Evolutionary conservation across 2,113 vertebrate genomes (phyloP), one percentile per base, ranked within the genome.

Genomic region (human): DNA sequence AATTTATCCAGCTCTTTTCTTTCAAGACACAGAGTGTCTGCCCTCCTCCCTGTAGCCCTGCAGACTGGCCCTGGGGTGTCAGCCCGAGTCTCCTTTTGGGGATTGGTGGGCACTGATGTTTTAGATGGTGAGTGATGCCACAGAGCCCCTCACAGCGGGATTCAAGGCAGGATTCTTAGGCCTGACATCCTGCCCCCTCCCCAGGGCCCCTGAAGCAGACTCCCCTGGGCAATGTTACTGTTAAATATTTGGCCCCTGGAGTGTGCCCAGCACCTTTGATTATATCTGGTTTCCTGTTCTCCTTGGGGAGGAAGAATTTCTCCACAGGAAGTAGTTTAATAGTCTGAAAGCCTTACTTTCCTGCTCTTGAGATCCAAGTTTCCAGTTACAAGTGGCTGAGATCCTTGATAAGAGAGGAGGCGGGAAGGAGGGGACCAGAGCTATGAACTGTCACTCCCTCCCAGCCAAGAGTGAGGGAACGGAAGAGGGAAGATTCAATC

Each of bases 291-390:
- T 98, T 97, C 96, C 98, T 96, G 87, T 85, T 90, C 72, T 97
- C 96, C 97, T 97, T 50, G 84, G 98, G 97, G 97, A 98, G 97
- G 90, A 94, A 97, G 87, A 92, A 50, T 94, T 95, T 97, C 96
- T 98, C 87, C 86, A 84, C 94, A 96, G 97, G 96, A 98, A 97
- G 96, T 85, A 82, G 88, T 97, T 97, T 97, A 96, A 96, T 97
- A 81, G 92, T 80, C 96, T 97, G 96, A 97, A 95, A 97, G 95
- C 84, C 96, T 90, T 45, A 94, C 35, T 89, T 85, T 87, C 85
- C 59, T n/a, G 14, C 78, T 82, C 76, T 90, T 64, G 55, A 79
- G 86, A 94, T 79, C 76, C 92, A 70, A 75, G 90, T 96, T 94
- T 98, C 94, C 90, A 95, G 76, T 97, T 95, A 78, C 22, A 84